Base-by-base conservation (phyloP, 30 jellyfish, hydroid and myxozoan genomes). In the Mastigias papua region DNA sequence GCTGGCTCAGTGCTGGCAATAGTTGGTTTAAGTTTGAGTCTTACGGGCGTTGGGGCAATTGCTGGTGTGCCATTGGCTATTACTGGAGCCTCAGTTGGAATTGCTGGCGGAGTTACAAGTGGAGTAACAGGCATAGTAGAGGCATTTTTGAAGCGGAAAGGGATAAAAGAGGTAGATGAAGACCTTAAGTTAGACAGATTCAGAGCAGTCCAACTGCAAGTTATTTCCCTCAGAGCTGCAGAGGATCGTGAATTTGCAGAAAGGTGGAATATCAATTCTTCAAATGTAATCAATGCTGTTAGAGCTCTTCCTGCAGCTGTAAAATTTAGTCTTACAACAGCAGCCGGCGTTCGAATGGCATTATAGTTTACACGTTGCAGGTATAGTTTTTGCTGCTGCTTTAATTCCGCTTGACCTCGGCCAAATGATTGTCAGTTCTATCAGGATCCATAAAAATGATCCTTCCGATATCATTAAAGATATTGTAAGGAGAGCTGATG, bases 41-140 rank as follows among this genome's bases (percentile, higher is more conserved):
- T 84, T 10, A 69, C 82, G 42, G 93, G 93, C 10, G 82, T 84
- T 21, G 88, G 81, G n/a, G 88, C 93, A 13, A 16, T 73, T 33
- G 87, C 62, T 0, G 93, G 93, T 25, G 87, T 84, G 71, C 88
- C 93, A n/a, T 16, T 84, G 35, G 93, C 80, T 49, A 27, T 34
- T 8, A 67, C 76, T 34, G 93, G 93, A 26, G 34, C 60, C 28
- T 25, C 77, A 19, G 1, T 82, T 4, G 93, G 81, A 21, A 74
- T 76, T 49, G 93, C 82, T 2, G 87, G 88, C 3, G 93, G 93
- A 1, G 20, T 54, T 68, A 28, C 60, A 5, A 71, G 76, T 19
- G 93, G 88, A 0, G 80, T 23, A 23, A 48, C 82, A n/a, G 57
- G 71, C 82, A 60, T 60, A 2, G 93, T 37, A 16, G 93, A 84